phyloP scores from a whole-genome alignment of 2,888 invertebrate genomes.

The Eilema depressum region DNA sequence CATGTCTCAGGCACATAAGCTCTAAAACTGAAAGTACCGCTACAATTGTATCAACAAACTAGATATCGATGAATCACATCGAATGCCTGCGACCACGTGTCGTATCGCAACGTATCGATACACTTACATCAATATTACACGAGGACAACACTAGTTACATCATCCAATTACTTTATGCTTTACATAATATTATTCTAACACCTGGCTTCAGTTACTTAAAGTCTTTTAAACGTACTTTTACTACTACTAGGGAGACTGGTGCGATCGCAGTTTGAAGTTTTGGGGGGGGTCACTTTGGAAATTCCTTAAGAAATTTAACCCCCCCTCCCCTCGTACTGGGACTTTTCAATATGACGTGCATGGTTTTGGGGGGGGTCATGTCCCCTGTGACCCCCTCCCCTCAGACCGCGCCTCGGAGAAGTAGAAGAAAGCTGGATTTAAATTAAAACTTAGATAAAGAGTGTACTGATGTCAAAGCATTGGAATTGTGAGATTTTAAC shows the following conservation, averaged over 20 bases:
- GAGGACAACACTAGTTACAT: conserved; percentile 16
- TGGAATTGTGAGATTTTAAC: no score
- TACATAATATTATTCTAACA: conserved; percentile 14
- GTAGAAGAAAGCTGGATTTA: background rate
- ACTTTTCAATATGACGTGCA: no score
- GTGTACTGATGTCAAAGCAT: no score
- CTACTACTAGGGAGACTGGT: background rate
- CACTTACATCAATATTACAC: conserved; percentile 10
- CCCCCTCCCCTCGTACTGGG: no score
- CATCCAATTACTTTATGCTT: conserved; percentile 1
- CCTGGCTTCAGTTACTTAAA: background rate
- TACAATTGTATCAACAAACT: background rate
- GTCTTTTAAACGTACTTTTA: background rate
- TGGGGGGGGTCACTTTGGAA: no score
- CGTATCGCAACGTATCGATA: conserved; percentile 3
- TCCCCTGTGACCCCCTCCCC: no score
- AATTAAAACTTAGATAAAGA: no score
- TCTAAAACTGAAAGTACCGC: background rate
- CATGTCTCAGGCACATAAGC: background rate
- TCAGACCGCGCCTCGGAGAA: no score
- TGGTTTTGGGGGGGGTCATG: no score
- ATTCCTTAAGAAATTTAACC: no score
- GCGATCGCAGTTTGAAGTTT: no score
- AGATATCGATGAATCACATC: conserved; percentile 10
- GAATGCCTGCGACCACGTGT: conserved; percentile 12